Base-by-base conservation (phyloP, 2,113 vertebrate species). In the Aramus guarauna region DNA sequence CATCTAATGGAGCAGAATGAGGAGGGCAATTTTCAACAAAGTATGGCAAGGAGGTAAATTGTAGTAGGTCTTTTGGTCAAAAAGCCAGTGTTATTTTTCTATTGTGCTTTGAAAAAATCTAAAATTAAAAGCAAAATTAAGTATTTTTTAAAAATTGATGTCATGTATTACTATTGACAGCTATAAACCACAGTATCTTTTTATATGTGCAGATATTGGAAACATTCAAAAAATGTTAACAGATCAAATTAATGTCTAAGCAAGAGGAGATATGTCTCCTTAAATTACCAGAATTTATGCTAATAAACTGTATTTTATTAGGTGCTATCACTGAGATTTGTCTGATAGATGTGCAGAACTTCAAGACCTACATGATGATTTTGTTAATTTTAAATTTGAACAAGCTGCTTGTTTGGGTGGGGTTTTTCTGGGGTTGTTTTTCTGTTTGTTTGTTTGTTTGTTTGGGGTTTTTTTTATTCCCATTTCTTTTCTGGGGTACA, bases 351-450 rank as follows among this genome's bases (percentile, higher is more conserved):
- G 13, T 58, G 17, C 5, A 82, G 29, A 84, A 71, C 15, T 81
- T 63, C 20, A 75, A 37, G 34, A 64, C 7, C 10, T 71, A 15
- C 12, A 36, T 3, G 21, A 47, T 60, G 15, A 64, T 43, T 64
- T 72, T 59, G 7, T 13, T 73, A 56, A 52, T 55, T 88, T 79
- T 63, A 59, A 81, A 69, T 32, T 4, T 76, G 39, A 59, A 43
- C 12, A 43, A 53, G 4, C 0, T 45, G 43, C 43, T 41, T 41
- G n/a, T n/a, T n/a, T n/a, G n/a, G n/a, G n/a, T n/a, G n/a, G n/a
- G n/a, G n/a, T n/a, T n/a, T n/a, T n/a, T n/a, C n/a, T n/a, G n/a
- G n/a, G n/a, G n/a, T n/a, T n/a, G n/a, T n/a, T n/a, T n/a, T n/a
- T n/a, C n/a, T n/a, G n/a, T n/a, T n/a, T n/a, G n/a, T n/a, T n/a